phyloP scores from a whole-genome alignment of 2,888 invertebrate species.

The Macrosoma leucophasiata region DNA sequence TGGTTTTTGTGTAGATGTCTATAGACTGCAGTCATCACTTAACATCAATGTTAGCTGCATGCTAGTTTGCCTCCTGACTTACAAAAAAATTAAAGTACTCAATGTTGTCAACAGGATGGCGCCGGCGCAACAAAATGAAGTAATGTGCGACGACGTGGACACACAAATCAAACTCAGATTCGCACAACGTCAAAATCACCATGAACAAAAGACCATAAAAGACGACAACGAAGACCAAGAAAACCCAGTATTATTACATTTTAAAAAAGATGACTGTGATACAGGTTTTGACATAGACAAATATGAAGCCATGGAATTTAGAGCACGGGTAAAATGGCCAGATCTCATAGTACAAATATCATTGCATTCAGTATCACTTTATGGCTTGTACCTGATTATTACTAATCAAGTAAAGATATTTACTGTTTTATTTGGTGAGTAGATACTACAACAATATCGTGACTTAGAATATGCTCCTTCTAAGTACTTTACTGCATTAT shows the following conservation, averaged over 20 bases:
- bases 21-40: no score
- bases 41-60: no score
- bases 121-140: constrained; percentile 48
- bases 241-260: no score
- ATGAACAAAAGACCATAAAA: no score
- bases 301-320: constrained; percentile 71
- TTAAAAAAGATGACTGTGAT: constrained; percentile 34
- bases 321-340: constrained; percentile 81
- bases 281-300: constrained; percentile 51
- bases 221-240: no score
- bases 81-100: no score
- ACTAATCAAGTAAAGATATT: constrained; percentile 71
- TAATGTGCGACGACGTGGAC: constrained; percentile 35
- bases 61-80: no score
- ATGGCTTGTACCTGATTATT: constrained; percentile 81
- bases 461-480: no score
- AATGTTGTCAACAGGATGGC: constrained; percentile 43
- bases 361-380: constrained; percentile 81
- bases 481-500: no score
- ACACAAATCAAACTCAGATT: constrained; percentile 46
- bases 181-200: no score
- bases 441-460: no score
- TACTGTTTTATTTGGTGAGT: constrained; percentile 85
- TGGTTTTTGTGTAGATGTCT: no score
- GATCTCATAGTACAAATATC: constrained; percentile 82